phyloP scores from a whole-genome alignment of 2,797 vertebrate species.

The Antennarius maculatus region DNA sequence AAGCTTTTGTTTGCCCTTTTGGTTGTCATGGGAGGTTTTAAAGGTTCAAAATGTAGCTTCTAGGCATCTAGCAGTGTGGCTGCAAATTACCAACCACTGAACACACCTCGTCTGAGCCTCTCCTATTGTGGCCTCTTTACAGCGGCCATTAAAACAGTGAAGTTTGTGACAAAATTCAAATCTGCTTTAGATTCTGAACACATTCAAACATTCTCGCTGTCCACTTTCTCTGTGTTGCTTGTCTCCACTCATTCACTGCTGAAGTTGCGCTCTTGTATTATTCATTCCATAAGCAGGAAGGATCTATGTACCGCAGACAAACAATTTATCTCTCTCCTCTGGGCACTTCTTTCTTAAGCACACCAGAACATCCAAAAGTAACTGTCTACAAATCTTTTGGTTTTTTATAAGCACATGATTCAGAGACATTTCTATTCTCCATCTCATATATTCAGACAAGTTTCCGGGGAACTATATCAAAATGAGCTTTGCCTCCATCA shows the following conservation, averaged over 20 bases:
- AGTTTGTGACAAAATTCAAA: no score
- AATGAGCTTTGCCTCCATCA: conserved; percentile 8
- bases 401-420: conserved; percentile 1
- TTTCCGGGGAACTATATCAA: conserved; percentile 23
- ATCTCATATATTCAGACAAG: not conserved
- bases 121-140: no score
- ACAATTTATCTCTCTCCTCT: conserved; percentile 10
- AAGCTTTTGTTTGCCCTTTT: not conserved
- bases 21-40: no score
- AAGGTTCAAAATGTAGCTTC: not conserved
- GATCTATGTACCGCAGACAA: conserved; percentile 18
- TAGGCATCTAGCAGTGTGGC: not conserved
- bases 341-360: conserved; percentile 3
- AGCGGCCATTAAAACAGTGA: no score
- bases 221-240: conserved; percentile 1
- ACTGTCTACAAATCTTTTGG: conserved; percentile 30
- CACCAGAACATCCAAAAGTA: conserved; percentile 5
- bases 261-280: conserved; percentile 34
- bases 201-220: no score
- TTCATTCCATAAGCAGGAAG: conserved; percentile 22
- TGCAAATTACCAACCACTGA: not conserved
- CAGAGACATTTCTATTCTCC: conserved; percentile 1
- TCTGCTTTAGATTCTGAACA: no score
- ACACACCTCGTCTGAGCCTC: not conserved
- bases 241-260: conserved; percentile 7